Base-by-base conservation (phyloP, 2,888 invertebrate species). In the Drosophila macrothrix region DNA sequence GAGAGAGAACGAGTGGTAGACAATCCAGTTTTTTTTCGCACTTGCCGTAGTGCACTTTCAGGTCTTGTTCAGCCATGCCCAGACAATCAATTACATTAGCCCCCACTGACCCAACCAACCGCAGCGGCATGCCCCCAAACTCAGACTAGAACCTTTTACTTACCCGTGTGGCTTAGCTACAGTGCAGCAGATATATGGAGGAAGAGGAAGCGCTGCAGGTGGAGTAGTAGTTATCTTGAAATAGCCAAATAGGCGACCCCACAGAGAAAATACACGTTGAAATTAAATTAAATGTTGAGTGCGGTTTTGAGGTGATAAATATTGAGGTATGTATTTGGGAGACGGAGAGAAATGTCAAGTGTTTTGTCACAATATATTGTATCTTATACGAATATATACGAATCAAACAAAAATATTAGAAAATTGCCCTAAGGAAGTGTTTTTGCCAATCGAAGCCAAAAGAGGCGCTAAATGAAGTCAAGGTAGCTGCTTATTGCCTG, bases 51-150 rank as follows among this genome's bases (percentile, higher is more conserved):
- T 69, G 62, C 84, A 71, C 65, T 87, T 65, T 65, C 56, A 67
- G 74, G 67, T 73, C 78, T 66, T 55, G 84, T 58, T 70, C 73
- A 56, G 69, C 71, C 69, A 54, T 60, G 82, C 73, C 67, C 73
- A 82, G 82, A 84, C 88, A 88, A 88, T 84, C 83, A 84, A 84
- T 88, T 84, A 84, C 83, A 84, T 84, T 82, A 88, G 74, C 67
- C 61, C 54, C 54, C 79, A 76, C 67, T 71, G 73, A 67, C 64
- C 70, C 76, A 67, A 46, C 69, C 72, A 53, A 72, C 82, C 80
- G 39, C 77, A 73, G 67, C 55, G 66, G 69, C 79, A 64, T 67
- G 75, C 67, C 72, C 67, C 63, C 63, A 14, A 71, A 76, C 66
- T 46, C 66, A 73, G 54, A 41, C 59, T 58, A 37, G n/a, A 56